Percentiles rank a stretch among this genome's conserved stretches.
Conservation (phyloP, 2,797 vertebrate species). For the Rhadinocentrus ornatus region DNA sequence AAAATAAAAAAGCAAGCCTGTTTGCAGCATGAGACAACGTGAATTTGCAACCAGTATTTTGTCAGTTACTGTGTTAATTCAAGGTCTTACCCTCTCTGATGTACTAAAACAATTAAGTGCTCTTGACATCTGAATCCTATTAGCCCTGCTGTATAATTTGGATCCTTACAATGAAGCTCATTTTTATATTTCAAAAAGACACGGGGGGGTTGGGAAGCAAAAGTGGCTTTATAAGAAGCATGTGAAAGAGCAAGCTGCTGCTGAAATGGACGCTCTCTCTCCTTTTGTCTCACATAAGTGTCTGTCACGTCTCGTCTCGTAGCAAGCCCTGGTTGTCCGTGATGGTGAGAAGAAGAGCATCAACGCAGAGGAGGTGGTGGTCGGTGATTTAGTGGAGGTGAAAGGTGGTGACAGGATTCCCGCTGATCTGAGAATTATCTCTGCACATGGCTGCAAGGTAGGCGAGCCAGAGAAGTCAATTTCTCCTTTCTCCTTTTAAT, state of each 20-base stretch:
- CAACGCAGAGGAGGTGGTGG: conserved; percentile 93
- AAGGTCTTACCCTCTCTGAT: not conserved
- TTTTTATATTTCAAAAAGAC: not conserved
- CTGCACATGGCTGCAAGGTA: conserved; percentile 96
- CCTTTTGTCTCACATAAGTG: conserved; percentile 13
- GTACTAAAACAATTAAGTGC: conserved; percentile 4
- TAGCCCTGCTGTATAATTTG: not conserved
- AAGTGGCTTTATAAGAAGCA: not conserved
- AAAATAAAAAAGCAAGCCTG: not conserved
- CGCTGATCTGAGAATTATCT: conserved; percentile 91
- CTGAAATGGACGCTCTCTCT: not conserved
- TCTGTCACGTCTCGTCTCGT: conserved; percentile 17
- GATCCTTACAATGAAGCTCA: not conserved
- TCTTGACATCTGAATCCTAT: conserved; percentile 30
- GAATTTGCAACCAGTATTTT: not conserved
- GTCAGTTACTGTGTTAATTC: conserved; percentile 16
- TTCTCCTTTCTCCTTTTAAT: not conserved
- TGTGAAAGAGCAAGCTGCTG: not conserved
- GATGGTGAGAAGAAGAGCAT: conserved; percentile 94
- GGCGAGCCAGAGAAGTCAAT: not conserved
- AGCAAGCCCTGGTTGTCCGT: conserved; percentile 97
- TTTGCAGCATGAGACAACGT: not conserved
- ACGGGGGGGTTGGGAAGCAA: not conserved
- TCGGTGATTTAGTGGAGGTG: conserved; percentile 94
- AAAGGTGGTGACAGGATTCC: conserved; percentile 97